Percentiles rank a stretch among this genome's conserved stretches.
Conservation (phyloP, 2,888 invertebrate species). For the Osmoderma eremita region DNA sequence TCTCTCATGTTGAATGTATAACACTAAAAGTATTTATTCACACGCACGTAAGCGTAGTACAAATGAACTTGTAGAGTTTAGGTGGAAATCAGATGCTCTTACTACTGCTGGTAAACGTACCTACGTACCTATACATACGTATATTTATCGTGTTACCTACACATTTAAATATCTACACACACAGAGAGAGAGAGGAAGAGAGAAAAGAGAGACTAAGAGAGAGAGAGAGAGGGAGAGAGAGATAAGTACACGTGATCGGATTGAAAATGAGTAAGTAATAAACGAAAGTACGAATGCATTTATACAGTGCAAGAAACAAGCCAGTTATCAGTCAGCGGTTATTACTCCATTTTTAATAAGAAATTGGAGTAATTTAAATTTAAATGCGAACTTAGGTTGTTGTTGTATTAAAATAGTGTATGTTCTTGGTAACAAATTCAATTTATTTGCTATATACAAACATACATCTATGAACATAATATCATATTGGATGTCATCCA, state of each 20-base stretch:
- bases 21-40: conserved; percentile 25
- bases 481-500: too few species aligned
- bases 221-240: neutral
- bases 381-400: too few species aligned
- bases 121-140: conserved; percentile 2
- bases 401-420: too few species aligned
- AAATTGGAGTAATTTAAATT: too few species aligned
- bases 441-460: too few species aligned
- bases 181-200: neutral
- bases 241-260: conserved; percentile 16
- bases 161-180: conserved; percentile 19
- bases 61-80: conserved; percentile 13
- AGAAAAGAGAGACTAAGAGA: conserved; percentile 6
- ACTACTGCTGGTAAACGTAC: conserved; percentile 17
- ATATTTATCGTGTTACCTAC: conserved; percentile 18
- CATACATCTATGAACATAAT: too few species aligned
- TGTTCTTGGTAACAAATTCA: too few species aligned
- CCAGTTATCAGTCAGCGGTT: too few species aligned
- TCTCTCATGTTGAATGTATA: conserved; percentile 27
- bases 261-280: conserved; percentile 24
- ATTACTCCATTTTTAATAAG: too few species aligned
- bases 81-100: conserved; percentile 26
- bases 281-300: neutral
- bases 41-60: conserved; percentile 13
- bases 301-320: neutral